These are phyloP conservation scores for Anastrepha obliqua DNA, from an alignment of 1,140 invertebrate species.

Conservation along the genomic window DNA sequence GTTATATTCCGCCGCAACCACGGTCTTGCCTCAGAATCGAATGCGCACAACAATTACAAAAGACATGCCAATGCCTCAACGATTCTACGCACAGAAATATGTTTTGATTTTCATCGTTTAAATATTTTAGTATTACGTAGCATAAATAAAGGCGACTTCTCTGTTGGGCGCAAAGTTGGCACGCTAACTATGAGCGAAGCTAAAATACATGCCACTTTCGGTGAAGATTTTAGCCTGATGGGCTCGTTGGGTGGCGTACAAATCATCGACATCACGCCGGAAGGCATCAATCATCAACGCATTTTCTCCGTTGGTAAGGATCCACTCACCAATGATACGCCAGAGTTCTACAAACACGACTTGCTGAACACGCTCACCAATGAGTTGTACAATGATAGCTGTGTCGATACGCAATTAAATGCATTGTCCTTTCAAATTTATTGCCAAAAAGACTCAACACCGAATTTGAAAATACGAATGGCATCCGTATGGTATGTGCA, in stretches of 20 bases:
- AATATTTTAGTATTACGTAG: conserved; percentile 91
- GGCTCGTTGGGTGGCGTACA: conserved; percentile 94
- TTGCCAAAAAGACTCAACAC: conserved; percentile 75
- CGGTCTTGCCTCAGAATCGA: not conserved
- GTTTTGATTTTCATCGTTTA: conserved; percentile 93
- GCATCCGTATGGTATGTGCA: conserved; percentile 96
- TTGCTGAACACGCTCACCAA: conserved; percentile 72
- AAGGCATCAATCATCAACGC: conserved; percentile 87
- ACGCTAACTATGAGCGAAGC: conserved; percentile 94
- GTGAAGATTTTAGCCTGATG: conserved; percentile 81
- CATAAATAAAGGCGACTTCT: conserved; percentile 81
- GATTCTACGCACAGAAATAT: conserved; percentile 80
- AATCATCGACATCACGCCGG: conserved; percentile 90
- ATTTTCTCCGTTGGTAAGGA: conserved; percentile 91
- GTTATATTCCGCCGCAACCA: conserved; percentile 57
- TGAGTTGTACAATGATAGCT: conserved; percentile 75
- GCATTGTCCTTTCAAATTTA: conserved; percentile 82
- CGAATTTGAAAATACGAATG: conserved; percentile 82
- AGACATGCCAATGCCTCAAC: conserved; percentile 43
- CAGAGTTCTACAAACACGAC: conserved; percentile 62
- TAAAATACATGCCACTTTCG: conserved; percentile 90
- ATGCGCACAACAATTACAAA: not conserved
- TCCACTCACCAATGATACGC: conserved; percentile 76
- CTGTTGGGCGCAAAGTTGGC: conserved; percentile 90
- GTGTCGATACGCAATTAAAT: conserved; percentile 73